Evolutionary conservation across 92 coral and sea anemone species (phyloP).

Genomic region (Pocillopora meandrina): DNA sequence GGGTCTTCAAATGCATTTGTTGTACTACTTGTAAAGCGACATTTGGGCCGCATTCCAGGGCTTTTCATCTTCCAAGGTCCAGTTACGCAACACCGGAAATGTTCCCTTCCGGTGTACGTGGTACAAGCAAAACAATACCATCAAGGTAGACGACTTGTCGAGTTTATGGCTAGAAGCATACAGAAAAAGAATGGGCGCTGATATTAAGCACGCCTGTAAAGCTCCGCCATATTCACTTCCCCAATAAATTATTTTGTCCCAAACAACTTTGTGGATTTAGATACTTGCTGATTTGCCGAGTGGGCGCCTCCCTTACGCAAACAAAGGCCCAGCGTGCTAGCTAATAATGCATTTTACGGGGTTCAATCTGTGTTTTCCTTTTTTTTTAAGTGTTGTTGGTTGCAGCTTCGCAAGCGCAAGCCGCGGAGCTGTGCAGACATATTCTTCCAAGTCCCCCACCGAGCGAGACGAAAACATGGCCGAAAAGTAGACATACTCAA

Average conservation of each 20-base stretch:
- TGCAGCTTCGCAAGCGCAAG: not conserved
- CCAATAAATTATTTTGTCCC: not conserved
- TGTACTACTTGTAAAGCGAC: not conserved
- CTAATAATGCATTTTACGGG: not conserved
- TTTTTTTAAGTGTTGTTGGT: not conserved
- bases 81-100: slow-evolving; percentile 25
- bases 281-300: not conserved
- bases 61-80: not conserved
- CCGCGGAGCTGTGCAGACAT: slow-evolving; percentile 1
- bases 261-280: slow-evolving; percentile 12
- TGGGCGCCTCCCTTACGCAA: slow-evolving; percentile 1
- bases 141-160: slow-evolving; percentile 14
- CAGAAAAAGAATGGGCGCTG: not conserved
- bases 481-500: slow-evolving; percentile 34
- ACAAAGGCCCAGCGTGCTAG: slow-evolving; percentile 1
- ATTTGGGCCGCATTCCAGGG: slow-evolving; percentile 11
- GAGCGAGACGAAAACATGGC: slow-evolving; percentile 49
- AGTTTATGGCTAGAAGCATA: not conserved
- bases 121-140: not conserved
- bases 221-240: not conserved
- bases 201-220: not conserved
- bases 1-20: not conserved
- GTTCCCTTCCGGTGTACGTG: slow-evolving; percentile 40
- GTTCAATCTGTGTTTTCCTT: not conserved
- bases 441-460: slow-evolving; percentile 7